Base-by-base conservation (phyloP, 2,797 vertebrate genomes). In the Emys orbicularis region DNA sequence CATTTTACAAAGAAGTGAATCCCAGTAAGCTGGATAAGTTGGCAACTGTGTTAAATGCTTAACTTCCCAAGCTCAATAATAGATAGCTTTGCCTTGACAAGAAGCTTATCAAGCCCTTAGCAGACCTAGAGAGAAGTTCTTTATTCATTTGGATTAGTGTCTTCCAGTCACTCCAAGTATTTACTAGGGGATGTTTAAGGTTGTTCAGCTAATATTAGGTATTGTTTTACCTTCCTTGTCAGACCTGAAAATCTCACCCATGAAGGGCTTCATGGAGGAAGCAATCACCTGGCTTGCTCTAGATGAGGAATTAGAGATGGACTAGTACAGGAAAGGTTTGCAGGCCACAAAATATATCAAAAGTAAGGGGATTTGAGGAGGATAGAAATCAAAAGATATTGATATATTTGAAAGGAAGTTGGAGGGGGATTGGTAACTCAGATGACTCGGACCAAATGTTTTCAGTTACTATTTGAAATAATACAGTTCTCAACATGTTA, bases 381-480 rank as follows among this genome's bases (percentile, higher is more conserved):
- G 86, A 82, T 61, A 90, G 91, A 2, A 12, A 90, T 77, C 27
- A 47, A 77, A 13, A 77, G 44, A 27, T 13, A 47, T 3, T 12
- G 21, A 29, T 49, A 6, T 77, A 47, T 77, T 49, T 77, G 41
- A 77, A 77, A 77, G 65, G 74, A 49, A 49, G 44, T 31, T 29
- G 27, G 27, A 47, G 74, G 44, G 25, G 4, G 13, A 49, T 49
- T 76, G n/a, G 44, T 77, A 49, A 47, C 25, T 77, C 44, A 49
- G 25, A 77, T 49, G 15, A 7, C 27, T 16, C 13, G 25, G 50
- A 23, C 61, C 47, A 29, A 95, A 87, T 3, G 3, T 50, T 87
- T 95, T 54, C 76, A 84, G 34, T 83, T 96, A 31, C 72, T 93
- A 0, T 61, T 83, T 80, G 53, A 89, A 92, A 37, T 93, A 92